phyloP scores from a whole-genome alignment of 37 sponge, comb jelly and placozoan species.

The Axinella damicornis region DNA sequence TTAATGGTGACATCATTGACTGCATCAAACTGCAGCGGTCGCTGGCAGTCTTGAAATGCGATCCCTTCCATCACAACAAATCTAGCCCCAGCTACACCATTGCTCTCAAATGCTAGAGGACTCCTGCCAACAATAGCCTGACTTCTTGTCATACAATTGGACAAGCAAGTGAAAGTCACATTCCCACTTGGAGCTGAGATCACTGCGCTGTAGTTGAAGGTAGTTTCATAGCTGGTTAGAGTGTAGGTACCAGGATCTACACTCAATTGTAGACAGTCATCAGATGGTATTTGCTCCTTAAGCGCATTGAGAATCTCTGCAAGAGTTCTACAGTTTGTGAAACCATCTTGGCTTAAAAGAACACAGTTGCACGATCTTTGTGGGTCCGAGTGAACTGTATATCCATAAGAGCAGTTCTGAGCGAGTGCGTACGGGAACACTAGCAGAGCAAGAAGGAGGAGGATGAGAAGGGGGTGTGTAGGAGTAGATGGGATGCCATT shows the following conservation, averaged over 20 bases:
- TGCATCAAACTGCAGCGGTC: constrained; percentile 26
- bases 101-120: neutral
- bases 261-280: neutral
- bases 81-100: neutral
- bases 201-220: constrained; percentile 4
- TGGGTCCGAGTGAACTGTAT: too few relatives aligned
- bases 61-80: constrained; percentile 19
- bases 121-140: neutral
- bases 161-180: constrained; percentile 7
- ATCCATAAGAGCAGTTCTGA: too few relatives aligned
- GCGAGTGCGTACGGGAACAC: too few relatives aligned
- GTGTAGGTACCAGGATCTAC: neutral
- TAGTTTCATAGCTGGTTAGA: neutral
- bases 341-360: too few relatives aligned
- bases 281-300: neutral
- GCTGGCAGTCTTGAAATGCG: constrained; percentile 32
- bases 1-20: constrained; percentile 45
- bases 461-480: too few relatives aligned
- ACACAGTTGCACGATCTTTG: too few relatives aligned
- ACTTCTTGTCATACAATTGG: neutral
- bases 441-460: too few relatives aligned
- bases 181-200: neutral
- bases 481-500: too few relatives aligned
- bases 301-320: neutral
- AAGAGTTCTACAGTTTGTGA: neutral